Percentiles rank a stretch among this genome's conserved stretches.
These are phyloP conservation scores for Scotopteryx bipunctaria DNA, from an alignment of 2,888 invertebrate genomes.

Conservation along the genomic window DNA sequence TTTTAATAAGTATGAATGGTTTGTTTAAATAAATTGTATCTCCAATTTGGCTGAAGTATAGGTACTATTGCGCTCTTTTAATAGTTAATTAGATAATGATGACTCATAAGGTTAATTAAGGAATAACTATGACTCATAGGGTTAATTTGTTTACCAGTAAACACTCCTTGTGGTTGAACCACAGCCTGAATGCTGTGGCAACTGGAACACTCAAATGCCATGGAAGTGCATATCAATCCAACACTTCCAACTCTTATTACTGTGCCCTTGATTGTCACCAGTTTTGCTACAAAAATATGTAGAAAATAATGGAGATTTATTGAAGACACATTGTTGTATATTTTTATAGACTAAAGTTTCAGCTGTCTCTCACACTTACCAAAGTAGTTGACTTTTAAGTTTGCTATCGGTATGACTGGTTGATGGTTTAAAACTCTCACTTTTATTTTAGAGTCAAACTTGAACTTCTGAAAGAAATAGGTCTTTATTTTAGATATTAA, in stretches of 20 bases:
- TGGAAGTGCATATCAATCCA: slow-evolving; percentile 88
- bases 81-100: no score
- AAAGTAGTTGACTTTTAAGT: slow-evolving; percentile 88
- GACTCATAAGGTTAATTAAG: no score
- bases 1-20: no score
- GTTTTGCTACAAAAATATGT: slow-evolving; percentile 82
- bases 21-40: no score
- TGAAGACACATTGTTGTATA: no score
- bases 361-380: slow-evolving; percentile 72
- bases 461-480: slow-evolving; percentile 58
- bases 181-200: slow-evolving; percentile 87
- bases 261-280: slow-evolving; percentile 92
- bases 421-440: slow-evolving; percentile 81
- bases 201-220: slow-evolving; percentile 89
- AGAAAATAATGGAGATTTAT: neutral
- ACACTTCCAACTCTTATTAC: slow-evolving; percentile 91
- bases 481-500: no score
- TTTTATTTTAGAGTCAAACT: slow-evolving; percentile 71
- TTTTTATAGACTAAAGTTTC: slow-evolving; percentile 25
- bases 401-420: slow-evolving; percentile 86
- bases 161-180: slow-evolving; percentile 83
- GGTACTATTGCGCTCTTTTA: no score
- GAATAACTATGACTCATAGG: neutral
- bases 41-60: no score
- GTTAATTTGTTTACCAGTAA: slow-evolving; percentile 59